Evolutionary conservation across 1,140 invertebrate species (phyloP).

Genomic region (Oedothorax gibbosus): DNA sequence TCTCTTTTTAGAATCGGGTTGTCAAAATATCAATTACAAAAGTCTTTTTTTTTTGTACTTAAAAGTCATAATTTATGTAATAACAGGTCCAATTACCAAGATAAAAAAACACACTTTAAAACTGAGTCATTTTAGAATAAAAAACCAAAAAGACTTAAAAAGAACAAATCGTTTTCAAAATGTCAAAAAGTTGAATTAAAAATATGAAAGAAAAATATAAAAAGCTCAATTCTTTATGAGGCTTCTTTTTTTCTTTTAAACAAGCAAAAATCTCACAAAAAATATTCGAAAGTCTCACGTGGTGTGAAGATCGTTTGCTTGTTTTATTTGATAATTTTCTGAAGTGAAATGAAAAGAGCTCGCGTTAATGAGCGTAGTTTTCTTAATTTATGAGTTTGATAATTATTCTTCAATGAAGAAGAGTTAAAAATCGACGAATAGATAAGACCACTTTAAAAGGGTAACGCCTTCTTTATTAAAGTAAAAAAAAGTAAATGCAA

Average conservation of each 20-base stretch:
- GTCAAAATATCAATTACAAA: too few relatives aligned
- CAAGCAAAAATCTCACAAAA: not conserved
- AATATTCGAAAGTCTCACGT: not conserved
- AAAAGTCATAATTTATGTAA: too few relatives aligned
- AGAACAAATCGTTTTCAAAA: not conserved
- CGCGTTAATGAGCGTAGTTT: not conserved
- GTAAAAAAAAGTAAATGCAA: not conserved
- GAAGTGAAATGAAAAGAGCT: conserved; percentile 5
- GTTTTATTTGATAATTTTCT: conserved; percentile 30
- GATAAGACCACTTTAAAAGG: conserved; percentile 11
- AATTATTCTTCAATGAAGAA: conserved; percentile 19
- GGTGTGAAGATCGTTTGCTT: conserved; percentile 2
- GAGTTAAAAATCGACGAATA: conserved; percentile 10
- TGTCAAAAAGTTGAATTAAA: not conserved
- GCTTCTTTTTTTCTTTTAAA: not conserved
- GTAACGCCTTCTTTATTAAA: not conserved
- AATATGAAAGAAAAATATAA: not conserved
- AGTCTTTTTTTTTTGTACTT: too few relatives aligned
- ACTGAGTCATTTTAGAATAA: not conserved
- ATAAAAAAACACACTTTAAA: too few relatives aligned
- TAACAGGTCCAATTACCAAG: too few relatives aligned
- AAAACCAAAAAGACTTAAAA: not conserved
- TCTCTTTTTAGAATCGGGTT: too few relatives aligned
- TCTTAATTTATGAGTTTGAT: conserved; percentile 31
- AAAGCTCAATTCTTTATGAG: conserved; percentile 4